These are phyloP conservation scores for Allobates femoralis DNA, from an alignment of 2,797 vertebrate genomes.

Conservation along the genomic window DNA sequence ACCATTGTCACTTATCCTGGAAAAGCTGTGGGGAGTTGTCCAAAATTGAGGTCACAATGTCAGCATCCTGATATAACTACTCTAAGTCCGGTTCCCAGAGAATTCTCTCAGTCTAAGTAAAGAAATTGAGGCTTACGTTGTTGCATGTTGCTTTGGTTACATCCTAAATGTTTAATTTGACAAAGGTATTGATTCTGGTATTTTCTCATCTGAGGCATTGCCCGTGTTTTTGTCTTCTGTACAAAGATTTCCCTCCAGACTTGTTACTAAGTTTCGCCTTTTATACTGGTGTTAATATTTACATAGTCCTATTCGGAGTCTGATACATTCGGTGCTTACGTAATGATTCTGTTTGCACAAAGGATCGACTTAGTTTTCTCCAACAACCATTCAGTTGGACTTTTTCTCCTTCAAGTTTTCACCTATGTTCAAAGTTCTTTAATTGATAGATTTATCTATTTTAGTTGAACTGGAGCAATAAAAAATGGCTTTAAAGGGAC, in stretches of 20 bases:
- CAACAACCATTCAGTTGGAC: not conserved
- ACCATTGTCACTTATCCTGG: not conserved
- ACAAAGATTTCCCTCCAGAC: not conserved
- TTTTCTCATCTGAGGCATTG: not conserved
- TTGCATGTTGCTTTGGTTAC: slow-evolving; percentile 24
- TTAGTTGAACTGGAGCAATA: too few species aligned
- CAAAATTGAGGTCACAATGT: not conserved
- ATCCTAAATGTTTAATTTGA: slow-evolving; percentile 29
- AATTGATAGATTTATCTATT: too few species aligned
- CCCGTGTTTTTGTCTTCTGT: slow-evolving; percentile 25
- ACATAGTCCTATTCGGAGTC: not conserved
- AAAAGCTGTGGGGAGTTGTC: not conserved
- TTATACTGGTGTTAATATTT: not conserved
- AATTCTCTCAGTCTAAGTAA: not conserved
- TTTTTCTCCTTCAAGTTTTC: not conserved
- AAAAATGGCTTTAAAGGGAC: too few species aligned
- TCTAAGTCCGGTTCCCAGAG: not conserved
- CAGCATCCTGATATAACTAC: not conserved
- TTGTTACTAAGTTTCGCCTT: not conserved
- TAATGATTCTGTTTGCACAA: not conserved
- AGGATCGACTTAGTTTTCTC: not conserved
- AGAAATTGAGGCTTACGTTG: not conserved
- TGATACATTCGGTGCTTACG: not conserved
- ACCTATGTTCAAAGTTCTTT: too few species aligned
- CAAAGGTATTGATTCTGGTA: not conserved